These are phyloP conservation scores for Ovis canadensis DNA, from an alignment of 2,113 vertebrate species.

Conservation along the genomic window DNA sequence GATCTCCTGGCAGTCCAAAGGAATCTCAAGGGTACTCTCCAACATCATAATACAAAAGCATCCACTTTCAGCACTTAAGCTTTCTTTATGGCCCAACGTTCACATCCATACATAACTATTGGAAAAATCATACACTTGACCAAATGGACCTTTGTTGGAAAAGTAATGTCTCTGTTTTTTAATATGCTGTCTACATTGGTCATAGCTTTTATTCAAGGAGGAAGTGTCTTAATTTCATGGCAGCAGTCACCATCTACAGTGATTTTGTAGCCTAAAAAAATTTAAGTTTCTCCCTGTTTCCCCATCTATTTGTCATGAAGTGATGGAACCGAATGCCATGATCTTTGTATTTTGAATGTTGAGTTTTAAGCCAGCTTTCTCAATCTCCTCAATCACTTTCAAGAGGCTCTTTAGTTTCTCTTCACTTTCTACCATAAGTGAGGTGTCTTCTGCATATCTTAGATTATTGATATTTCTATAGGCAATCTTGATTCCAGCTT, in stretches of 20 bases:
- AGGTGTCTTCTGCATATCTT: neutral
- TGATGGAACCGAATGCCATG: neutral
- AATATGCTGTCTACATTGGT: neutral
- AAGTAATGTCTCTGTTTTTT: neutral
- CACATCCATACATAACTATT: neutral
- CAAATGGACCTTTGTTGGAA: neutral
- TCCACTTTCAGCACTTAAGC: neutral
- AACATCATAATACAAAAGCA: neutral
- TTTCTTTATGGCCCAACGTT: neutral
- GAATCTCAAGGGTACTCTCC: neutral
- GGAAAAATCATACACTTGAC: neutral
- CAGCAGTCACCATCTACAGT: neutral
- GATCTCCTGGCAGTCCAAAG: neutral
- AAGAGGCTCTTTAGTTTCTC: neutral
- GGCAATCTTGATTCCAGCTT: neutral
- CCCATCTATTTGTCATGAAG: neutral
- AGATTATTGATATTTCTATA: neutral
- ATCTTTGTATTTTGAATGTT: neutral
- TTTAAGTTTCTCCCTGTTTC: neutral
- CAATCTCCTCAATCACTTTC: neutral
- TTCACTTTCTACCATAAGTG: neutral
- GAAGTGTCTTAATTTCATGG: neutral
- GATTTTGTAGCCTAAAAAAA: neutral
- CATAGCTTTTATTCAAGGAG: neutral
- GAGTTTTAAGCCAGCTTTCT: neutral